Evolutionary conservation across 2,888 invertebrate genomes (phyloP), one percentile per base, ranked within the genome.

Genomic region (Ischnus inquisitorius): DNA sequence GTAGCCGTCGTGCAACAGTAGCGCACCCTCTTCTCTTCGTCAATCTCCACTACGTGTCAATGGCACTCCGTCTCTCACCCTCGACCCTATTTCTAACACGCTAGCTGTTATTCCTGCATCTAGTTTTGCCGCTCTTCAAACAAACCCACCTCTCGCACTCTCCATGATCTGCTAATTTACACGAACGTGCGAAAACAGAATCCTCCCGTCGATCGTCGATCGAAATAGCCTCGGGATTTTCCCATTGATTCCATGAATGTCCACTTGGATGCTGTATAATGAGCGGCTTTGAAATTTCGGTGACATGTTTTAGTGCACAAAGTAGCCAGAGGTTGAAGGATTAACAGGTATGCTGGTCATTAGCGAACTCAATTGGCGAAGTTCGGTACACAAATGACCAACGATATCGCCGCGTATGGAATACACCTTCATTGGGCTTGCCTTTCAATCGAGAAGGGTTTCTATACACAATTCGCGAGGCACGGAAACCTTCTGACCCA

Each of bases 41-140:
- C 81, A 82, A 82, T 82, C 79, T 79, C 65, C 65, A 76, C 81
- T 65, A 78, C 64, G 34, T 76, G 84, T 79, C 84, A 84, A 76
- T 84, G 65, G 79, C 82, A 79, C 84, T 84, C 51, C 79, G 79
- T 71, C 75, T 84, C 74, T 60, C 69, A 62, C 82, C 67, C 68
- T 51, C 72, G 71, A 84, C 65, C 75, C 62, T 75, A 48, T 75
- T 75, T 54, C 75, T 57, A 60, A 76, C 41, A 34, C 64, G 25
- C 14, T 71, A 2, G 46, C n/a, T 69, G 48, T 82, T 79, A 84
- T 72, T 79, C 43, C 69, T 46, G 68, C 69, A 74, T 69, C 65
- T 57, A 75, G 28, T 81, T 69, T 74, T 78, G 22, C 25, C 41
- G 10, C 51, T n/a, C 62, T 54, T 54, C 22, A 54, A n/a, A 19